Base-by-base conservation (phyloP, 1,140 invertebrate genomes). In the Zaprionus taronus region DNA sequence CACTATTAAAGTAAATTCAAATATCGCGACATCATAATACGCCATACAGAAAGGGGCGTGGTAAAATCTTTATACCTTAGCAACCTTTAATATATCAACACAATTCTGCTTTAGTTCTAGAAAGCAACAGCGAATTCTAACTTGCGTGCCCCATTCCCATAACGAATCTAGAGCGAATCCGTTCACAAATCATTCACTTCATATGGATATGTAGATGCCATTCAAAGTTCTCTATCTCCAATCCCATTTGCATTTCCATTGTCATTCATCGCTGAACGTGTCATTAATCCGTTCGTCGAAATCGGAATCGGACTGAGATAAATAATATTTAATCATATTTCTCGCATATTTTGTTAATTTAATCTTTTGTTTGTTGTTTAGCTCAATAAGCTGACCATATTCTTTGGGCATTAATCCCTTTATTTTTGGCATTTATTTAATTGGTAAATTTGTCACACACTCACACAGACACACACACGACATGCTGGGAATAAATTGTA, bases 341-440 rank as follows among this genome's bases (percentile, higher is more conserved):
- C 36, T 53, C 24, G 20, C 22, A 64, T 62, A 41, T 60, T 55
- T 44, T 15, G 47, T 41, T 55, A 36, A 51, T 55, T 62, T 69
- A 41, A 62, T 62, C 47, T 72, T 61, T 41, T 81, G 24, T 63
- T 72, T 72, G 66, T 84, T 66, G 77, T 83, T 83, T 84, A 69
- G 69, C 79, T 74, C 80, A 84, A 81, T 71, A 81, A 69, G 65
- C 72, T 72, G 68, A 71, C 70, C 79, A 75, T 76, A 79, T 78
- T 71, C 63, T 58, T 57, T 65, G 65, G 67, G 60, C 72, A 77
- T 83, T 83, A 83, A 83, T 79, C 72, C 81, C 77, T 72, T 86
- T 77, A 82, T 82, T 82, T 82, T 82, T 73, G 80, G 72, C 83
- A 70, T 87, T 86, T 83, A 86, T 86, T 87, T 83, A 86, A 86